These are phyloP conservation scores for Pseudomyrmex cubaensis DNA, from an alignment of 1,140 invertebrate species.

Conservation along the genomic window DNA sequence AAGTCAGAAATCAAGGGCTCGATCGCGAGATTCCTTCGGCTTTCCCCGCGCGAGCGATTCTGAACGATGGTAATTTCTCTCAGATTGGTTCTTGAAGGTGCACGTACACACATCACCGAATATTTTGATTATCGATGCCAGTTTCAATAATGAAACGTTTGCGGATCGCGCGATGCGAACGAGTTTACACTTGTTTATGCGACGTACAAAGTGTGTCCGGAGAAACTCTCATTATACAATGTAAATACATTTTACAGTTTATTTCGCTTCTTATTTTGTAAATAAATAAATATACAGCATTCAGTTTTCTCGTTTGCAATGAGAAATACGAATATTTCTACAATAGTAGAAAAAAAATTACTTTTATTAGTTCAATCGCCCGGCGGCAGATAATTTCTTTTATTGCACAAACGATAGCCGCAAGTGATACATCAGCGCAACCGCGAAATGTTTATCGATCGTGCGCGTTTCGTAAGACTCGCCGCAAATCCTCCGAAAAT, in stretches of 20 bases:
- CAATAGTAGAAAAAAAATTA: not conserved
- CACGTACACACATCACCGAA: conserved; percentile 5
- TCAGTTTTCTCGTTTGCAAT: not conserved
- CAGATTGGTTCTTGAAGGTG: conserved; percentile 24
- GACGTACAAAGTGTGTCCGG: not conserved
- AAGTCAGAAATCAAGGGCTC: conserved; percentile 55
- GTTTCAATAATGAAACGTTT: conserved; percentile 46
- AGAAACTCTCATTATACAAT: conserved; percentile 1
- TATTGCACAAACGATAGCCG: not conserved
- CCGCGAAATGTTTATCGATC: not conserved
- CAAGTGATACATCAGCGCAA: not conserved
- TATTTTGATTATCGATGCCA: conserved; percentile 54
- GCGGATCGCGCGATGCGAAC: conserved; percentile 37
- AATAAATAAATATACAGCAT: not conserved
- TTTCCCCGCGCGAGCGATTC: conserved; percentile 25
- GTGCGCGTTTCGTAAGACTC: conserved; percentile 23
- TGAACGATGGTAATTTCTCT: conserved; percentile 43
- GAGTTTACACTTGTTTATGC: not conserved
- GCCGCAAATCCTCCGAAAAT: conserved; percentile 54
- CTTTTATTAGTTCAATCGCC: conserved; percentile 4
- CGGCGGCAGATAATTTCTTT: not conserved
- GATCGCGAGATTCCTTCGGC: conserved; percentile 48
- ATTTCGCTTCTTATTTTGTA: not conserved
- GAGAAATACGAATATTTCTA: not conserved
- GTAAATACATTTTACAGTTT: not conserved